Conservation (phyloP, 2,113 vertebrate species). For the Antechinus flavipes region DNA sequence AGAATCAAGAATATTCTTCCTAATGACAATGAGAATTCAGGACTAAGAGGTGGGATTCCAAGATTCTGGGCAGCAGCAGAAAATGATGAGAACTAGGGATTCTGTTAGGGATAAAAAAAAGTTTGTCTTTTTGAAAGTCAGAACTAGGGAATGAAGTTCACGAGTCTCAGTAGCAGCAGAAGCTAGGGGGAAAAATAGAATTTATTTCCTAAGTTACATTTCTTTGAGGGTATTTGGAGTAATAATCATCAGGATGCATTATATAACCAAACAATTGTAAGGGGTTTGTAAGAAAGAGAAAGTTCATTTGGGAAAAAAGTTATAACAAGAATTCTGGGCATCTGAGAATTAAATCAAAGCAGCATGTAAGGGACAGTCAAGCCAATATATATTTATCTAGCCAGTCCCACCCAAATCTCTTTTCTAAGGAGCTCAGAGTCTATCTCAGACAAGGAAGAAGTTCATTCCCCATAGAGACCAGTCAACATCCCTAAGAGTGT, state of each 20-base stretch:
- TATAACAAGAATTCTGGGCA: neutral
- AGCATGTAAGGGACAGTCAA: neutral
- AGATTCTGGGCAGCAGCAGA: neutral
- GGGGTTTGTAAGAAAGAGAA: neutral
- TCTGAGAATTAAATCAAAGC: neutral
- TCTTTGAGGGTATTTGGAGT: neutral
- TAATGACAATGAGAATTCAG: neutral
- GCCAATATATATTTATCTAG: neutral
- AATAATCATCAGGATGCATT: neutral
- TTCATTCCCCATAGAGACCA: neutral
- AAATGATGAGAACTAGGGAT: neutral
- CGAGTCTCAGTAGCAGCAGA: neutral
- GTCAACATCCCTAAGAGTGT: neutral
- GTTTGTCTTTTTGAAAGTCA: neutral
- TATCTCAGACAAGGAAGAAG: neutral
- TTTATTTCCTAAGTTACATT: neutral
- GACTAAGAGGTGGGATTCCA: neutral
- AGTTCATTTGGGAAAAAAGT: neutral
- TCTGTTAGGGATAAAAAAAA: neutral
- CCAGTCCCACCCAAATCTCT: neutral
- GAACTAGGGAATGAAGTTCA: neutral
- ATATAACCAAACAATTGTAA: neutral
- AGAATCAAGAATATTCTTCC: neutral
- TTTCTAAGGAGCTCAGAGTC: neutral
- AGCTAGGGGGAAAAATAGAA: neutral